Conservation (phyloP, 2,888 invertebrate species). For the Cyclophora punctaria region DNA sequence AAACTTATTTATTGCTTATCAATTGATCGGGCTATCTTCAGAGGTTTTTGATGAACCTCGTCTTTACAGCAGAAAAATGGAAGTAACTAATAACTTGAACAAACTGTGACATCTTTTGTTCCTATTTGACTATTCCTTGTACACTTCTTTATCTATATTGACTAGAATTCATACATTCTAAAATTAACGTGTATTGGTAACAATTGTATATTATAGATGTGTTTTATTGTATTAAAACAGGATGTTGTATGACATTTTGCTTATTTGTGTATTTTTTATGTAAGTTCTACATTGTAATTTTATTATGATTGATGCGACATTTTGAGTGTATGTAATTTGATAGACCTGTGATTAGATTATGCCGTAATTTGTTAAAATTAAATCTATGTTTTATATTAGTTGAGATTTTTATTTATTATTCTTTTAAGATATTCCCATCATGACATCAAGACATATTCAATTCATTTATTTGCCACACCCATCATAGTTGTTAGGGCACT, state of each 20-base stretch:
- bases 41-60: constrained; percentile 36
- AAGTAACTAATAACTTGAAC: too few species aligned
- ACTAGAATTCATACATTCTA: constrained; percentile 17
- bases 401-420: constrained; percentile 1
- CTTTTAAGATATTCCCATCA: too few species aligned
- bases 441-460: too few species aligned
- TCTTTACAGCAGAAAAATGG: background rate
- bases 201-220: too few species aligned
- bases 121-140: background rate
- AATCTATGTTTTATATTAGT: constrained; percentile 41
- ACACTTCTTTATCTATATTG: constrained; percentile 1
- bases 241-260: constrained; percentile 7
- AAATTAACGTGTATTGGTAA: background rate
- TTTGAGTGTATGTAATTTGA: constrained; percentile 42
- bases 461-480: too few species aligned
- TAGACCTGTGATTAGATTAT: constrained; percentile 56
- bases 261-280: constrained; percentile 26
- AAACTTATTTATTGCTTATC: constrained; percentile 10
- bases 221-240: background rate
- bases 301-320: constrained; percentile 34
- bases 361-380: constrained; percentile 55
- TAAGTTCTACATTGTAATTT: constrained; percentile 23
- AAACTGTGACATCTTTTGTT: background rate
- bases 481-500: too few species aligned
- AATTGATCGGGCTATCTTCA: constrained; percentile 14